Base-by-base conservation (phyloP, 1,140 invertebrate species). In the Grapholita molesta region DNA sequence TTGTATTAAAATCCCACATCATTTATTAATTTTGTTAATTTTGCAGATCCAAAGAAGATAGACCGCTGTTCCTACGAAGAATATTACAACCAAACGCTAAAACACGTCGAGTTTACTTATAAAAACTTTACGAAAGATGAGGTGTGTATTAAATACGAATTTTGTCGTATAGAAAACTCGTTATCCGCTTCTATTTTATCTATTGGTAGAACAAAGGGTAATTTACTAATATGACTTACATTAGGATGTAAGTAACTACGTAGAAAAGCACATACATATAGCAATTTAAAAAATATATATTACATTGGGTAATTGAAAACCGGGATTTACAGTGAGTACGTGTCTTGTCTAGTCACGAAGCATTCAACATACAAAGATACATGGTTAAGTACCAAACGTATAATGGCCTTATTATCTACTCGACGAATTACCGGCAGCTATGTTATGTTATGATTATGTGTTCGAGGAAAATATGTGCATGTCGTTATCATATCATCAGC, bases 11-110 rank as follows among this genome's bases (percentile, higher is more conserved):
- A 3, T 30, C 7, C 7, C 3, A 7, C 28, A 30, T 30, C 7
- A 3, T 30, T 30, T 30, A 3, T 30, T 30, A 38, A 4, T 5
- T 38, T 38, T 38, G n/a, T n/a, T n/a, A n/a, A n/a, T n/a, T n/a
- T n/a, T n/a, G n/a, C 79, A 92, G 89, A 92, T 86, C 81, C 85
- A 11, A 86, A 87, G 69, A 88, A 88, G 70, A 92, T 92, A 66
- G 89, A 92, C 69, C 77, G 91, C 74, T 92, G 90, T 80, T 92
- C 90, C 5, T 92, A 92, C 53, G 90, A 92, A 79, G 90, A 92
- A 75, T 92, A 92, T 71, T 85, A 90, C 72, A 92, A 92, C 67
- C 90, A 92, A 72, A 92, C 90, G 6, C 66, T 92, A 48, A 91
- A 83, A 68, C 89, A 91, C 65, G 84, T 91, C 8, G 91, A 92